Percentiles rank a stretch among this genome's conserved stretches.
Conservation (phyloP, 1,140 invertebrate genomes). For the Rhagoletis zephyria region DNA sequence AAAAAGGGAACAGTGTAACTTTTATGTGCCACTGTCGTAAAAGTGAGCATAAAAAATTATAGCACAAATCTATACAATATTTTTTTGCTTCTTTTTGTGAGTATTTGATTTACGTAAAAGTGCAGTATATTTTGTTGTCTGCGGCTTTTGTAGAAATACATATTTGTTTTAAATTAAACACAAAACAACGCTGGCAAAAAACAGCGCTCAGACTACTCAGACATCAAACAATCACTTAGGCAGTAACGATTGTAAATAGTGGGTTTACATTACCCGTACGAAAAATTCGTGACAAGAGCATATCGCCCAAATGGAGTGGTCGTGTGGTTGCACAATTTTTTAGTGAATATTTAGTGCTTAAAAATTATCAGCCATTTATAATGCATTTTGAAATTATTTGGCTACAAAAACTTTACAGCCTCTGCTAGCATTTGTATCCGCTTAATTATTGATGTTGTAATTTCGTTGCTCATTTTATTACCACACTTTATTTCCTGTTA, state of each 20-base stretch:
- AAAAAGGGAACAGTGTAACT: neutral
- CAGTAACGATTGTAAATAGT: no score
- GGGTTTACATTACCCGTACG: no score
- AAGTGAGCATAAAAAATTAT: slow-evolving; percentile 17
- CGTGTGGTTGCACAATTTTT: neutral
- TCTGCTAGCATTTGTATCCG: neutral
- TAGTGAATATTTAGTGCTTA: neutral
- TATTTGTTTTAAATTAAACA: no score
- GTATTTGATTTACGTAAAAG: neutral
- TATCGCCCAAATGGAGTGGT: no score
- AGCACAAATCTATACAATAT: slow-evolving; percentile 14
- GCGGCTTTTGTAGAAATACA: no score
- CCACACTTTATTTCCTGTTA: neutral
- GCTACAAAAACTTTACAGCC: neutral
- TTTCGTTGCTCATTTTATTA: neutral
- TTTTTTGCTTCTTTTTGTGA: neutral
- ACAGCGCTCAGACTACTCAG: no score
- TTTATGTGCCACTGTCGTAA: slow-evolving; percentile 30
- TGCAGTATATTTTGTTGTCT: neutral
- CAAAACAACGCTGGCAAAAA: no score
- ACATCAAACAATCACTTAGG: no score
- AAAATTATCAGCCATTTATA: neutral
- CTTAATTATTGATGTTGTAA: neutral
- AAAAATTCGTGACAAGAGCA: neutral
- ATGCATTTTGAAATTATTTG: neutral